Conservation (phyloP, 53 echinoderm and acorn worm species). For the Crossaster papposus region DNA sequence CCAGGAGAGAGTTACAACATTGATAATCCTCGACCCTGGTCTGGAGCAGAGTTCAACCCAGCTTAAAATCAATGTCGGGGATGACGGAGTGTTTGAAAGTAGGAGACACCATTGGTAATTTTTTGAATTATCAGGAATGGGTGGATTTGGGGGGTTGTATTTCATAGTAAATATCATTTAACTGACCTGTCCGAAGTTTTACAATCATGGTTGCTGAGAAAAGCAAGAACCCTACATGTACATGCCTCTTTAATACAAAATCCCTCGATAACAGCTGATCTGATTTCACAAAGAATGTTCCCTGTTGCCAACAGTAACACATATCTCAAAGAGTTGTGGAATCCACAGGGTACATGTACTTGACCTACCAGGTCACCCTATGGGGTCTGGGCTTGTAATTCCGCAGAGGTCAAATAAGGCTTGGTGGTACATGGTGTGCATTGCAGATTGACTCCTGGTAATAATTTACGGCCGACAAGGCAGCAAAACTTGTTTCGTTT, state of each 20-base stretch:
- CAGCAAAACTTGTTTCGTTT: neutral
- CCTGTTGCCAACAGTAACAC: constrained; percentile 1
- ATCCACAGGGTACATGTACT: neutral
- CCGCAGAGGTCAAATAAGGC: constrained; percentile 28
- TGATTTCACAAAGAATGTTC: constrained; percentile 34
- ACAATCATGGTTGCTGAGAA: too few relatives aligned
- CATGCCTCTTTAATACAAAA: neutral
- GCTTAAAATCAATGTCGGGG: too few relatives aligned
- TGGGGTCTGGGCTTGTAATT: constrained; percentile 43
- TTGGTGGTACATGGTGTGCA: neutral
- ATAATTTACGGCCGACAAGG: neutral
- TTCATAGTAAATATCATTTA: too few relatives aligned
- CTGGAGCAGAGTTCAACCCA: too few relatives aligned
- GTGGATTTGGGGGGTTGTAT: too few relatives aligned
- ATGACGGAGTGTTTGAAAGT: too few relatives aligned
- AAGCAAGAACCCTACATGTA: too few relatives aligned
- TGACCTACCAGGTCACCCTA: neutral
- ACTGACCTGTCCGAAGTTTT: too few relatives aligned
- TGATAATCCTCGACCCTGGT: too few relatives aligned
- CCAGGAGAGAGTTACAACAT: too few relatives aligned
- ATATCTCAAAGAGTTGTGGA: neutral
- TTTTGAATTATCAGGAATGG: too few relatives aligned
- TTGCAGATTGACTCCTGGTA: neutral
- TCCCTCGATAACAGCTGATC: constrained; percentile 12
- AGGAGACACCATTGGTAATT: too few relatives aligned